phyloP scores from a whole-genome alignment of 2,888 invertebrate species.

The Aspidiotus destructor region DNA sequence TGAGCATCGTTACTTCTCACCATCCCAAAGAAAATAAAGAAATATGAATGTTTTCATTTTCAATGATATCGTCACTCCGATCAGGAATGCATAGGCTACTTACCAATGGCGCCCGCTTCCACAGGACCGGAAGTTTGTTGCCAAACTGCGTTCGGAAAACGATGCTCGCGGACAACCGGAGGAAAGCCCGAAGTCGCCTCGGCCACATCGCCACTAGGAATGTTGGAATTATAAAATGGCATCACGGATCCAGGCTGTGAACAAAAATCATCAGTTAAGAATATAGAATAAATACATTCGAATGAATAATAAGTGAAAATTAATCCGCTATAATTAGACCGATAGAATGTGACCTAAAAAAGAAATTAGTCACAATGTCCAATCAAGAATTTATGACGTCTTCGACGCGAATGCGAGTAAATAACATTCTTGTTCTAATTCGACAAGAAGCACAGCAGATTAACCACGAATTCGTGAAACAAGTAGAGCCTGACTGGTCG shows the following conservation, averaged over 20 bases:
- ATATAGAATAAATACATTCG: too few species aligned
- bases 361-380: too few species aligned
- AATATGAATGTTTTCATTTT: too few species aligned
- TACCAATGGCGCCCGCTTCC: conserved; percentile 38
- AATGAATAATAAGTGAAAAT: too few species aligned
- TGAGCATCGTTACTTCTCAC: too few species aligned
- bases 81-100: too few species aligned
- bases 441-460: background rate
- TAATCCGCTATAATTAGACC: too few species aligned
- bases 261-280: conserved; percentile 27
- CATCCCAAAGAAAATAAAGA: too few species aligned
- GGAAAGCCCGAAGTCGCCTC: conserved; percentile 35
- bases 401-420: background rate
- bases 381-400: too few species aligned
- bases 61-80: too few species aligned
- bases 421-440: background rate
- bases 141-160: conserved; percentile 40
- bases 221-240: conserved; percentile 39
- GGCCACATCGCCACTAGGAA: conserved; percentile 35
- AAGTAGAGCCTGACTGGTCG: too few species aligned
- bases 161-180: conserved; percentile 38
- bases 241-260: conserved; percentile 53
- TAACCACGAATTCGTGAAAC: background rate
- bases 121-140: conserved; percentile 38
- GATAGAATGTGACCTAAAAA: too few species aligned